Evolutionary conservation across 2,113 vertebrate species (phyloP).

Genomic region (Lipotes vexillifer): DNA sequence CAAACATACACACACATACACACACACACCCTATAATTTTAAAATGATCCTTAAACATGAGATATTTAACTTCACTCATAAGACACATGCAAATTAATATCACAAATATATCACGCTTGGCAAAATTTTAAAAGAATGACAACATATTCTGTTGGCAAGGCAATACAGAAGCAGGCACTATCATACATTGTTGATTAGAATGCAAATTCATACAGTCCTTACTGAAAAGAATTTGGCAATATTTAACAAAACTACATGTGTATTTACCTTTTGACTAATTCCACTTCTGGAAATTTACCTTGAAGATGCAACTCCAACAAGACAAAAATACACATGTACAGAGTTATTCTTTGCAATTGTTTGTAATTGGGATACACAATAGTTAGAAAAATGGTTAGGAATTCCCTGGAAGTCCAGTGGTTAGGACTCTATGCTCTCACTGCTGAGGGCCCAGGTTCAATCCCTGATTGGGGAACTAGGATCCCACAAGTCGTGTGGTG

Average conservation of each 20-base stretch:
- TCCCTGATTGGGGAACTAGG: too few relatives aligned
- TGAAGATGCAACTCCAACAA: neutral
- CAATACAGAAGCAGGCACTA: neutral
- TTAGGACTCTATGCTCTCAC: too few relatives aligned
- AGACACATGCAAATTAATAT: neutral
- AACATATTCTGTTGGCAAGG: neutral
- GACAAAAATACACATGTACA: neutral
- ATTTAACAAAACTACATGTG: neutral
- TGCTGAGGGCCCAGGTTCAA: too few relatives aligned
- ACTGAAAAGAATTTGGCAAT: neutral
- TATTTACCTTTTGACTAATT: neutral
- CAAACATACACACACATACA: neutral
- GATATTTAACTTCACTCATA: neutral
- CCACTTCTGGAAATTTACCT: neutral
- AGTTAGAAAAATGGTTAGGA: neutral
- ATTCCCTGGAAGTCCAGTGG: too few relatives aligned
- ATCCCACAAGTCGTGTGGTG: too few relatives aligned
- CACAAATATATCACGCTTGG: too few relatives aligned
- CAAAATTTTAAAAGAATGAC: neutral
- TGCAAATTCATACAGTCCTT: neutral
- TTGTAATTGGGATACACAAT: neutral
- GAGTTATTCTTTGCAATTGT: neutral
- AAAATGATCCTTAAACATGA: neutral
- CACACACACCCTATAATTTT: neutral
- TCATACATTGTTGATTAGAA: neutral